phyloP scores from a whole-genome alignment of 2,888 invertebrate species.

The Spilarctia lutea region DNA sequence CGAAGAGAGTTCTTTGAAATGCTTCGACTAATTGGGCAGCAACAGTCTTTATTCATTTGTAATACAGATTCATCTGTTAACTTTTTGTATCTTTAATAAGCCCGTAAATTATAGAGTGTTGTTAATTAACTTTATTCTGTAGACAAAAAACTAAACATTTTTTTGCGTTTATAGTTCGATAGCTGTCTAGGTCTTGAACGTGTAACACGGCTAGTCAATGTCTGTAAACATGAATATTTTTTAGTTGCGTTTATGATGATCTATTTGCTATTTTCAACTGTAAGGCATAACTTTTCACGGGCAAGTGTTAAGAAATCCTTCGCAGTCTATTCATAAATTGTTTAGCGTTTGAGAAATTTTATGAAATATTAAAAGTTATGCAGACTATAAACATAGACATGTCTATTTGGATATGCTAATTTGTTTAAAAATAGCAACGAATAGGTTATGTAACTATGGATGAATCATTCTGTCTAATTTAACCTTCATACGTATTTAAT shows the following conservation, averaged over 20 bases:
- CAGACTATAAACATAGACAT: not conserved
- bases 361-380: not conserved
- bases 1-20: not conserved
- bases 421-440: not conserved
- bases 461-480: not conserved
- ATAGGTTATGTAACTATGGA: not conserved
- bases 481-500: not conserved
- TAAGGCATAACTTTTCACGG: not conserved
- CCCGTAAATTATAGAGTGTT: not conserved
- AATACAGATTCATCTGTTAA: not conserved
- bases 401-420: not conserved
- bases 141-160: not conserved
- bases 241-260: not conserved
- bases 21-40: not conserved
- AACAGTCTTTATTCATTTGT: not conserved
- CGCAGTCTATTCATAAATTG: not conserved
- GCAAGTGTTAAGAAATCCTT: slow-evolving; percentile 3
- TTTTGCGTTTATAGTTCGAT: not conserved
- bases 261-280: not conserved
- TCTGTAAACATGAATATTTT: slow-evolving; percentile 8
- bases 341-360: not conserved
- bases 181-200: slow-evolving; percentile 16
- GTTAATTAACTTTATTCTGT: not conserved
- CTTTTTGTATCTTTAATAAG: not conserved
- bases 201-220: slow-evolving; percentile 8